phyloP scores from a whole-genome alignment of 2,113 vertebrate genomes.

The Potamarius usumacintae region DNA sequence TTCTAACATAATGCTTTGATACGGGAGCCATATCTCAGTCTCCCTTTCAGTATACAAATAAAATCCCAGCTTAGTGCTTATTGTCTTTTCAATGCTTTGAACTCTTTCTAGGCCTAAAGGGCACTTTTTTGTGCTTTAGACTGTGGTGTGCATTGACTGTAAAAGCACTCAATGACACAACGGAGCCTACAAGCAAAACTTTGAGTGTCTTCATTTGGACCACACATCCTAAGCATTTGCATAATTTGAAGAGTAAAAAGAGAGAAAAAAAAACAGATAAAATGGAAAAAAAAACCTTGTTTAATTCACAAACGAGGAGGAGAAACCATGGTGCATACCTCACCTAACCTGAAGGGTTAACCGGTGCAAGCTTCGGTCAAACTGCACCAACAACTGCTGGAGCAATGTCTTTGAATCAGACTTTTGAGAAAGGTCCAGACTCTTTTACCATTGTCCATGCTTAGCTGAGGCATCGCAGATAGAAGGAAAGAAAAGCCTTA shows the following conservation, averaged over 20 bases:
- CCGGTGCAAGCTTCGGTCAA: constrained; percentile 60
- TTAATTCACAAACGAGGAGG: constrained; percentile 79
- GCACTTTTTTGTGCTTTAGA: constrained; percentile 94
- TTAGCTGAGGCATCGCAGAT: constrained; percentile 67
- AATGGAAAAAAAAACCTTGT: constrained; percentile 60
- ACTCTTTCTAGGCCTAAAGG: constrained; percentile 97
- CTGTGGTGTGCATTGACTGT: constrained; percentile 97
- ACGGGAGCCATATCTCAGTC: constrained; percentile 96
- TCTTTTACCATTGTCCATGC: constrained; percentile 67
- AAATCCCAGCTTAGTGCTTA: constrained; percentile 99
- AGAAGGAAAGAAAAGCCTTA: constrained; percentile 60
- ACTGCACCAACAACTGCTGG: constrained; percentile 57
- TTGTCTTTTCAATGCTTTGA: constrained; percentile 99
- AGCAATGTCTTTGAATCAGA: constrained; percentile 58
- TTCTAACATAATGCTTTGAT: constrained; percentile 90
- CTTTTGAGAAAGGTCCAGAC: constrained; percentile 65
- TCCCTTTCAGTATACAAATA: constrained; percentile 99
- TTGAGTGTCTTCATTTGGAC: constrained; percentile 96
- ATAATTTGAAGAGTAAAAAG: constrained; percentile 87
- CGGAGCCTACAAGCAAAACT: constrained; percentile 98
- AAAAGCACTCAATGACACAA: constrained; percentile 96
- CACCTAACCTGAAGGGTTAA: constrained; percentile 64
- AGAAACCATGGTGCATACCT: constrained; percentile 72
- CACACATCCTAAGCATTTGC: constrained; percentile 99
- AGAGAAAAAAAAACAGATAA: constrained; percentile 32